Base-by-base conservation (phyloP, 2,888 invertebrate species). In the Rhagonycha lutea region DNA sequence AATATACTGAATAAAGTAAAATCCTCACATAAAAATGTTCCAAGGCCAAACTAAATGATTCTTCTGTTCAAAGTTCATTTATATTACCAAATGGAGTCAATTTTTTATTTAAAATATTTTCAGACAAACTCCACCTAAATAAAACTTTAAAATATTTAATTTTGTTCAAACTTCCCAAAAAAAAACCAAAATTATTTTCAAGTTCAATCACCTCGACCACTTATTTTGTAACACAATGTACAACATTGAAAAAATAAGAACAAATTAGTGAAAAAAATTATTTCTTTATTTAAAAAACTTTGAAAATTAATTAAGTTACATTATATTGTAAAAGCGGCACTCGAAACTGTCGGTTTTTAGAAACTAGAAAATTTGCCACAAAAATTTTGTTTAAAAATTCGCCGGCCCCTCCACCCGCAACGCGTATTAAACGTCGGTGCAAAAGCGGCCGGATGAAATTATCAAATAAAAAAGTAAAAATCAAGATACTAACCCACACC, bases 401-500 rank as follows among this genome's bases (percentile, higher is more conserved):
- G n/a, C 47, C 47, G 47, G 47, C 47, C 47, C 47, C 47, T 47
- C 47, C 47, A n/a, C 47, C 47, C 47, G 2, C n/a, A 47, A 47
- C 47, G 47, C 47, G 47, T 47, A 47, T 47, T 47, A 47, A 47
- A 47, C 47, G 47, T 47, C 47, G n/a, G 47, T 47, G 47, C 47
- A 47, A 47, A 47, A 47, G 47, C n/a, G 47, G 47, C 47, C 47
- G 47, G 47, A n/a, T n/a, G 47, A 18, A 1, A n/a, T 63, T 24
- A 63, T 12, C 3, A 63, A 63, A 18, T 14, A 12, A 63, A 63
- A 12, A 63, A 63, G n/a, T 23, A 63, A 63, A 24, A 12, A 63
- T 12, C 12, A 23, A 63, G 18, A 26, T 73, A 83, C 84, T 82
- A 85, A 86, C 89, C 89, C 88, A 90, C 75, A 87, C 85, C 79